These are phyloP conservation scores for Psephotus haematonotus DNA, from an alignment of 2,113 vertebrate species.

Conservation along the genomic window DNA sequence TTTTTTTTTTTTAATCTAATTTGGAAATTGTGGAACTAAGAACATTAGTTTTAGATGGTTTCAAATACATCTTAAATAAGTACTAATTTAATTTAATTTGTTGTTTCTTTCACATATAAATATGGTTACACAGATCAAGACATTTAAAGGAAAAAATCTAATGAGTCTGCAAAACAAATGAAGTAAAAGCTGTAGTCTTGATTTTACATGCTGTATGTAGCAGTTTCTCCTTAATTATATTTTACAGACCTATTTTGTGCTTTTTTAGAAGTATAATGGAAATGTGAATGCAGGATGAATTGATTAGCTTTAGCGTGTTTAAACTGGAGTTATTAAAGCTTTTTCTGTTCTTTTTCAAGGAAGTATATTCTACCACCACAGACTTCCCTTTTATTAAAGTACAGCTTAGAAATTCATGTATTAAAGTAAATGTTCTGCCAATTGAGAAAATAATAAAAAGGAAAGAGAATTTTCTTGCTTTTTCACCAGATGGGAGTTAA, in stretches of 20 bases:
- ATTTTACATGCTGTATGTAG: conserved; percentile 55
- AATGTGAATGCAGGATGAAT: conserved; percentile 68
- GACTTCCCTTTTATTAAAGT: neutral
- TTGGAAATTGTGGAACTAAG: conserved; percentile 45
- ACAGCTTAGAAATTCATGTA: conserved; percentile 9
- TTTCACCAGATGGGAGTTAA: neutral
- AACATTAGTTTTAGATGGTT: conserved; percentile 9
- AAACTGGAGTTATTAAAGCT: conserved; percentile 58
- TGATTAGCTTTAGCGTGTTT: conserved; percentile 69
- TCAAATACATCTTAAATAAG: conserved; percentile 63
- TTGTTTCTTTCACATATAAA: conserved; percentile 45
- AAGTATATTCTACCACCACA: neutral
- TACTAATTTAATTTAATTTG: conserved; percentile 63
- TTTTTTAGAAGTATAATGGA: conserved; percentile 64
- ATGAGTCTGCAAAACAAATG: conserved; percentile 58
- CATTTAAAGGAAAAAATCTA: conserved; percentile 53
- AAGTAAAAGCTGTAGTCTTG: conserved; percentile 55
- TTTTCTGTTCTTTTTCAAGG: conserved; percentile 20
- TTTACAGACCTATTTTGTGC: conserved; percentile 63
- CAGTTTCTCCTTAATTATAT: conserved; percentile 53
- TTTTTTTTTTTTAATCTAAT: neutral
- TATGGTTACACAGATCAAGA: conserved; percentile 56
- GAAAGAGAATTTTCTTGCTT: neutral
- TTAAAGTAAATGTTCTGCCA: neutral
- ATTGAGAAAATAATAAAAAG: neutral